Conservation (phyloP, 2,888 invertebrate species). For the Itoplectis maculator region DNA sequence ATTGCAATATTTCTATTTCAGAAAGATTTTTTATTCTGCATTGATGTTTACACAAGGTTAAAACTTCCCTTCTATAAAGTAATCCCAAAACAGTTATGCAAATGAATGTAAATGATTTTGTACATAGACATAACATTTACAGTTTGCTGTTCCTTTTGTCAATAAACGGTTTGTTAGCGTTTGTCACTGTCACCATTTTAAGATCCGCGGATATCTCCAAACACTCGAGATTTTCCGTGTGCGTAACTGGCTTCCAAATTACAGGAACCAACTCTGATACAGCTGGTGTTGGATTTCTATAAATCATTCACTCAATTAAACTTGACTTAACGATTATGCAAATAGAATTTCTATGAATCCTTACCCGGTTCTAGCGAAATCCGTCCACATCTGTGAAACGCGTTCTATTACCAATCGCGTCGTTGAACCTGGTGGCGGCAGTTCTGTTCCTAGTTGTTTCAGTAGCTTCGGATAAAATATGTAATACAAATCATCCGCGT, state of each 20-base stretch:
- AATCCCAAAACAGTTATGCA: too few relatives aligned
- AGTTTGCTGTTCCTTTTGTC: slow-evolving; percentile 29
- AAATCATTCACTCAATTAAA: slow-evolving; percentile 9
- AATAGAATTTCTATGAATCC: too few relatives aligned
- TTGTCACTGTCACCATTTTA: slow-evolving; percentile 69
- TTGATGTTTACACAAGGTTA: too few relatives aligned
- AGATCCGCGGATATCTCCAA: slow-evolving; percentile 75
- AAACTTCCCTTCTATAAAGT: too few relatives aligned
- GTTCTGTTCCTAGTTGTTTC: neutral
- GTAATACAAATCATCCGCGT: slow-evolving; percentile 56
- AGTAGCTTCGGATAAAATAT: slow-evolving; percentile 32
- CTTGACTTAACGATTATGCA: neutral
- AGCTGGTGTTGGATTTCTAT: slow-evolving; percentile 78
- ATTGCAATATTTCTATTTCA: too few relatives aligned
- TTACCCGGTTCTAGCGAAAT: slow-evolving; percentile 78
- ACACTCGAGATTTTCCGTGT: slow-evolving; percentile 68
- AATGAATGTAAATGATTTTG: neutral
- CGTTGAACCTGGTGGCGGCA: slow-evolving; percentile 39
- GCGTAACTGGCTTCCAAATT: slow-evolving; percentile 75
- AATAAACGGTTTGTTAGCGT: slow-evolving; percentile 54
- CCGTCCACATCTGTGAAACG: slow-evolving; percentile 58
- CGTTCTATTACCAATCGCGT: slow-evolving; percentile 51
- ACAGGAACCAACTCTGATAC: slow-evolving; percentile 70
- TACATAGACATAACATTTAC: neutral
- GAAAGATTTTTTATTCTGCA: too few relatives aligned